A percentile compares a stretch with the other conserved stretches of the same genome.
Evolutionary conservation across 2,888 invertebrate genomes (phyloP).

Genomic region (Mesorhabditis sp.): DNA sequence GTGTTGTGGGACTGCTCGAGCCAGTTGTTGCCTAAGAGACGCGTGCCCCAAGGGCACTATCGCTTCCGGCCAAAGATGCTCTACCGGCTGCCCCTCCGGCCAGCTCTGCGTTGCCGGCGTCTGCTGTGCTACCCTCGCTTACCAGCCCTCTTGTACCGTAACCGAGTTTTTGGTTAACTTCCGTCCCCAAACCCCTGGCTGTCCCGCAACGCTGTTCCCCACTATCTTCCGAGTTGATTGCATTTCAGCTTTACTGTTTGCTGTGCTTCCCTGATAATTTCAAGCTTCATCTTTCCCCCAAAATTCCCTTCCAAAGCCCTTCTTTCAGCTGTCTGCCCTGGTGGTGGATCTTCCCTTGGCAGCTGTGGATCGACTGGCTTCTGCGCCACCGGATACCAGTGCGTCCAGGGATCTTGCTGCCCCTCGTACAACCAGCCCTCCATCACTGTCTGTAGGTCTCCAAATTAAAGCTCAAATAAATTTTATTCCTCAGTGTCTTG

Average conservation of each 20-base stretch:
- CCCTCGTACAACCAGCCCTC: slow-evolving; percentile 34
- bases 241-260: too few relatives aligned
- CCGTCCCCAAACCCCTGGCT: slow-evolving; percentile 9
- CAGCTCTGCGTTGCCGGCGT: slow-evolving; percentile 19
- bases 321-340: slow-evolving; percentile 41
- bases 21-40: slow-evolving; percentile 15
- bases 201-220: too few relatives aligned
- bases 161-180: slow-evolving; percentile 10
- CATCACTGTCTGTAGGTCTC: slow-evolving; percentile 31
- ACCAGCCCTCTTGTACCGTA: neutral
- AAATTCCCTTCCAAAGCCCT: neutral
- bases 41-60: slow-evolving; percentile 14
- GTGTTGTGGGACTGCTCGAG: slow-evolving; percentile 18
- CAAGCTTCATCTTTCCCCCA: neutral
- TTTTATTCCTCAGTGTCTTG: slow-evolving; percentile 31
- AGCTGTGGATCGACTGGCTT: slow-evolving; percentile 42
- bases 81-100: slow-evolving; percentile 1
- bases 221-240: too few relatives aligned
- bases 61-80: neutral
- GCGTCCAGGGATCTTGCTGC: slow-evolving; percentile 42
- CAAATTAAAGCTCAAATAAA: neutral
- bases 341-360: slow-evolving; percentile 45
- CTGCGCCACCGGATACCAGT: slow-evolving; percentile 47
- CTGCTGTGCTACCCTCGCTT: slow-evolving; percentile 21
- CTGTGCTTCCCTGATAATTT: neutral